phyloP scores from a whole-genome alignment of 1,140 invertebrate genomes.

The Drosophila malerkotliana region DNA sequence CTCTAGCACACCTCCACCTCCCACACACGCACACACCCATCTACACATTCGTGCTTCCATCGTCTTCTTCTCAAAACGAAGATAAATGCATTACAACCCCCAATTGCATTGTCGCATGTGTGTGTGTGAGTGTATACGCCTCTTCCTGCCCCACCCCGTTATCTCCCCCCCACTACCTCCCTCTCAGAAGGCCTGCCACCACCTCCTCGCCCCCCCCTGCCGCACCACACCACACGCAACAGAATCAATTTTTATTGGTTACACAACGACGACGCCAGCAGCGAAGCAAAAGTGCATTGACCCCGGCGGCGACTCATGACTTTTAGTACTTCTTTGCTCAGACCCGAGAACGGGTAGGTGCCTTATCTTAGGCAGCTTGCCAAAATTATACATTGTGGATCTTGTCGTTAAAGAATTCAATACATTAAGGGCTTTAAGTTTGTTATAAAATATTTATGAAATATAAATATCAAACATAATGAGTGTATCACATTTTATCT shows the following conservation, averaged over 20 bases:
- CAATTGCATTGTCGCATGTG: slow-evolving; percentile 46
- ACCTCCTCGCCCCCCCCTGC: background rate
- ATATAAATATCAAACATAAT: no score
- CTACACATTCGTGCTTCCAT: slow-evolving; percentile 6
- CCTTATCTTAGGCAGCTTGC: background rate
- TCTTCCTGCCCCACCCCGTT: slow-evolving; percentile 4
- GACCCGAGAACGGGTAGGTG: slow-evolving; percentile 4
- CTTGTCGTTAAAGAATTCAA: no score
- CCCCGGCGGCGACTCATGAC: slow-evolving; percentile 63
- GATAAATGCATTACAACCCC: slow-evolving; percentile 55
- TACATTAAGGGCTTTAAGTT: no score
- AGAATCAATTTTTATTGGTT: slow-evolving; percentile 82
- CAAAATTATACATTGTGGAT: no score
- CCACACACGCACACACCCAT: slow-evolving; percentile 24
- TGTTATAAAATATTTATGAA: no score
- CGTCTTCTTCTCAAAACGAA: slow-evolving; percentile 3
- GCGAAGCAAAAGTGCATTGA: slow-evolving; percentile 65
- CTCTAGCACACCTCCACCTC: background rate
- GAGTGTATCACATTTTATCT: no score
- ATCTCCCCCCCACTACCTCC: no score
- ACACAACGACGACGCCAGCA: slow-evolving; percentile 69
- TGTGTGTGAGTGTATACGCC: slow-evolving; percentile 14
- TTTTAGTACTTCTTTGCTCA: slow-evolving; percentile 65
- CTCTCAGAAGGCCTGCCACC: background rate
- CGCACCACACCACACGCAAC: slow-evolving; percentile 46